Evolutionary conservation across 2,113 vertebrate genomes (phyloP).

Genomic region (Benitochromis conjunctus): DNA sequence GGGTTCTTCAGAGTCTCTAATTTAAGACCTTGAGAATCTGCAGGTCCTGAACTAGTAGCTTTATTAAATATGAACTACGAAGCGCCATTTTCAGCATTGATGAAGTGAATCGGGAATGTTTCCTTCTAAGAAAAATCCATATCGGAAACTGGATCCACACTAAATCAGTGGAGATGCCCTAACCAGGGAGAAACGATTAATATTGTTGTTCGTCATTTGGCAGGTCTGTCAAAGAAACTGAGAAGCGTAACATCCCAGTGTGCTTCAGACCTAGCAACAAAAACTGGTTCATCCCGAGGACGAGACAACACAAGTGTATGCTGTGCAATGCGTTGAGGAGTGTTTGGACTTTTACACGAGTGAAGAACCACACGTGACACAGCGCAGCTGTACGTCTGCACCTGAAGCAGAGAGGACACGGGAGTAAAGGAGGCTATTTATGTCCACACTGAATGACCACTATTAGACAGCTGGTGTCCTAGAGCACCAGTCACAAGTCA

Average conservation of each 20-base stretch:
- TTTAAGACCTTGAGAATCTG: not conserved
- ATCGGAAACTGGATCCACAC: not conserved
- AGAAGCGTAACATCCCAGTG: not conserved
- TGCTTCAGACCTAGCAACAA: not conserved
- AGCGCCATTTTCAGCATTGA: not conserved
- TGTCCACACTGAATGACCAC: not conserved
- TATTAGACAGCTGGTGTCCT: fast-evolving
- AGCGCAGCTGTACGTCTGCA: not conserved
- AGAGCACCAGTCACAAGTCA: not conserved
- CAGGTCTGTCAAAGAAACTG: not conserved
- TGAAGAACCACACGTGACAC: not conserved
- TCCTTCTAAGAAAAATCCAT: not conserved
- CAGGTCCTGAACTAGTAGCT: not conserved
- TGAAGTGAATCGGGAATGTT: not conserved
- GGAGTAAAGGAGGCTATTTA: not conserved
- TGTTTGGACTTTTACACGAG: not conserved
- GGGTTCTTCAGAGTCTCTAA: not conserved
- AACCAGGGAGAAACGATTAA: fast-evolving
- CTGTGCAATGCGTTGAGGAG: not conserved
- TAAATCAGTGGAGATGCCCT: not conserved
- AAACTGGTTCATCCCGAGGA: too few species aligned
- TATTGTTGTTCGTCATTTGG: not conserved
- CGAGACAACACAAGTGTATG: not conserved
- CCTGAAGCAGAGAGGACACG: not conserved
- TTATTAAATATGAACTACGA: not conserved